These are phyloP conservation scores for Beroe forskalii DNA, from an alignment of 37 sponge, comb jelly and placozoan genomes.

Conservation along the genomic window DNA sequence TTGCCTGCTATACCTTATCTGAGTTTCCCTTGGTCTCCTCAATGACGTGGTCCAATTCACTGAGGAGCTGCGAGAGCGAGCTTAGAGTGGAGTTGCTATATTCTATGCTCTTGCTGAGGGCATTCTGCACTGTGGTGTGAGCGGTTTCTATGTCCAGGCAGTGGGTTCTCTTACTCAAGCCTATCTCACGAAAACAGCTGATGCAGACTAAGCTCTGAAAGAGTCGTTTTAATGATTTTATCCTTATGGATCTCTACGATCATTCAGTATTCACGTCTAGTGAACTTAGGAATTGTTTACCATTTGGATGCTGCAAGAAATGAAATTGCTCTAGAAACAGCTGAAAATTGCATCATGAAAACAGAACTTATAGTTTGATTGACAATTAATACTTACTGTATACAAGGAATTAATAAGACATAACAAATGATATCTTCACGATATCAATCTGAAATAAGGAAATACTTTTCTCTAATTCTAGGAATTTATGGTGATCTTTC, in stretches of 20 bases:
- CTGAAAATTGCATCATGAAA: too few species aligned
- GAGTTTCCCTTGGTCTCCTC: conserved; percentile 10
- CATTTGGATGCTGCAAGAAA: too few species aligned
- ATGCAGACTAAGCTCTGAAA: conserved; percentile 44
- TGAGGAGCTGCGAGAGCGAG: neutral
- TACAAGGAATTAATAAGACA: too few species aligned
- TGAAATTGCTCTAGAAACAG: too few species aligned
- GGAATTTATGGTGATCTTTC: neutral
- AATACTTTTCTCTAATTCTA: neutral
- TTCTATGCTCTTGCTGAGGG: conserved; percentile 24
- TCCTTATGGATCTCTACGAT: too few species aligned
- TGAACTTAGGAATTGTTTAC: too few species aligned
- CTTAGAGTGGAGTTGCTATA: neutral
- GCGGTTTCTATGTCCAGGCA: conserved; percentile 60
- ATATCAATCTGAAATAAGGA: neutral
- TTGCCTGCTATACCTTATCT: too few species aligned
- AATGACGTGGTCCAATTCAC: neutral
- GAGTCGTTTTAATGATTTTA: too few species aligned
- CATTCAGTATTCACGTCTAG: too few species aligned
- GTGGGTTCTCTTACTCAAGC: conserved; percentile 40
- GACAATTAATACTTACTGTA: too few species aligned
- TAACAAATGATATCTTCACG: too few species aligned
- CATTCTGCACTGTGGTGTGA: conserved; percentile 27
- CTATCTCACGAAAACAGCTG: conserved; percentile 63
- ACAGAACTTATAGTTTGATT: too few species aligned